Base-by-base conservation (phyloP, 1,140 invertebrate species). In the Zaprionus nigranus region DNA sequence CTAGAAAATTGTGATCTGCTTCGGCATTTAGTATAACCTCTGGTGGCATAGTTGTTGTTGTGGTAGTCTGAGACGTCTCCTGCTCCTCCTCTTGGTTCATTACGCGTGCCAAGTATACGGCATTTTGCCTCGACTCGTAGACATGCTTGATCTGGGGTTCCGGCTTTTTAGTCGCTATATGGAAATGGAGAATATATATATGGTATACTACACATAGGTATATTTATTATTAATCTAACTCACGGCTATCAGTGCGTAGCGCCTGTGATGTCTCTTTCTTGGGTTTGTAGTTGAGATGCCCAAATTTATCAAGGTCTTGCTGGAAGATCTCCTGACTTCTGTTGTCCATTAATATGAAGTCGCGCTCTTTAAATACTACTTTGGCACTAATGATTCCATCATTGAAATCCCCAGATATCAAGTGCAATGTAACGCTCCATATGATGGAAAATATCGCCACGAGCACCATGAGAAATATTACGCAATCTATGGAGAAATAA, bases 301-400 rank as follows among this genome's bases (percentile, higher is more conserved):
- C 85, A 30, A 76, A 34, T 40, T 36, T 62, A 5, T 73, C 54
- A 9, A 91, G 73, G 40, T 92, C 91, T 34, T 73, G 49, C 2
- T 67, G 61, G 4, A 86, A 78, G 6, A 91, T 86, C 49, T 81
- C 65, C 15, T 70, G 88, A 54, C 82, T 81, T n/a, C 56, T 59
- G 5, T 88, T 74, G 26, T 83, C 79, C 81, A 90, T 79, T 65
- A 77, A 71, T 5, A 53, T 73, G 6, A 82, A 78, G 58, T 90
- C 76, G 12, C 91, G 79, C 17, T 90, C 75, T 38, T 78, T 79
- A 57, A 92, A 92, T 54, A 78, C 67, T 40, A 92, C 57, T 82
- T 92, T 92, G 76, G 79, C 87, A 90, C 91, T 92, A 22, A 91
- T 81, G 40, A 92, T 80, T 67, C 91, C 87, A 75, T 91, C 79